phyloP scores from a whole-genome alignment of 2,113 vertebrate species.

The Alligator mississippiensis region DNA sequence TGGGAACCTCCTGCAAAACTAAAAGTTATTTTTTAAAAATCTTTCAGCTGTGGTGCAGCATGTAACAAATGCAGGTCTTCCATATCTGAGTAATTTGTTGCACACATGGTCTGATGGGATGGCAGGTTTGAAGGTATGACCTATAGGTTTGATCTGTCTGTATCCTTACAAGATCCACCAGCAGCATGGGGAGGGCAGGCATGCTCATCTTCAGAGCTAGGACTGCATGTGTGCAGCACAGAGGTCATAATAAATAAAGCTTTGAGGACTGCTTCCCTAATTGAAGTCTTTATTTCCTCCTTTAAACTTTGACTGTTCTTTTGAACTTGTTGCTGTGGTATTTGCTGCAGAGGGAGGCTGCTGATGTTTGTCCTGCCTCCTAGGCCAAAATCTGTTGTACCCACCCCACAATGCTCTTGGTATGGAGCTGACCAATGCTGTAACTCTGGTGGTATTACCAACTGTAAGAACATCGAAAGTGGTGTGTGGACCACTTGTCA shows the following conservation, averaged over 20 bases:
- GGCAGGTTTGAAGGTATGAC: rapidly evolving
- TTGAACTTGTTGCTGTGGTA: not conserved
- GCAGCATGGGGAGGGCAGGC: not conserved
- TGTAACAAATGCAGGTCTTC: not conserved
- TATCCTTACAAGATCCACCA: rapidly evolving
- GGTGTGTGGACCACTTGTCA: conserved; percentile 66
- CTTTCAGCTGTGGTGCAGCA: rapidly evolving
- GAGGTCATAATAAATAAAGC: not conserved
- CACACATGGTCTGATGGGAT: not conserved
- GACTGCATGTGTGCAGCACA: not conserved
- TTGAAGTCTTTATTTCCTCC: not conserved
- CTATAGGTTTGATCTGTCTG: not conserved
- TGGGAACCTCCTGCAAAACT: conserved; percentile 30
- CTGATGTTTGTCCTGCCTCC: not conserved
- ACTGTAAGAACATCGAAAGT: not conserved
- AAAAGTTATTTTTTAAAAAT: not conserved
- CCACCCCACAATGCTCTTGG: conserved; percentile 63
- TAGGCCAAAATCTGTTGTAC: conserved; percentile 61
- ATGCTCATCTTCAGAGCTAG: not conserved
- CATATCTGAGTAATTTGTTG: not conserved
- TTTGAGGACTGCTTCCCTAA: not conserved
- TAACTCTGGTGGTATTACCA: conserved; percentile 43
- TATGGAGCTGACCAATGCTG: conserved; percentile 59
- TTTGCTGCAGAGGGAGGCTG: conserved; percentile 19
- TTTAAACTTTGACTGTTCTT: conserved; percentile 7